These are phyloP conservation scores for Oryzias javanicus DNA, from an alignment of 2,113 vertebrate genomes.

Conservation along the genomic window DNA sequence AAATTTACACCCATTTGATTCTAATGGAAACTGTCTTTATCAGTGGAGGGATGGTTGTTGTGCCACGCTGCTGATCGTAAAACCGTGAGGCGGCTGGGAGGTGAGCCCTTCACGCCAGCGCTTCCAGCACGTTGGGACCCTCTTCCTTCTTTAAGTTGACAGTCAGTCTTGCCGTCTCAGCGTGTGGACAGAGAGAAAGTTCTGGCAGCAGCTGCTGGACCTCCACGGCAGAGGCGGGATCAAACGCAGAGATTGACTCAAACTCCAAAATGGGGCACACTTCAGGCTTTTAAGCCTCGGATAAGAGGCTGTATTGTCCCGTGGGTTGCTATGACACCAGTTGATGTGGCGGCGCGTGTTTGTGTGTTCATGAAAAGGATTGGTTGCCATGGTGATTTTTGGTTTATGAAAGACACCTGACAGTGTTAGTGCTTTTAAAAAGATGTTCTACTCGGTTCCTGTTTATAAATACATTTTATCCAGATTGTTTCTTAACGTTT, in stretches of 20 bases:
- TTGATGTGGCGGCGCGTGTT: slow-evolving; percentile 12
- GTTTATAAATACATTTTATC: background rate
- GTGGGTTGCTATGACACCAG: slow-evolving; percentile 59
- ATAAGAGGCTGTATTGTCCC: slow-evolving; percentile 50
- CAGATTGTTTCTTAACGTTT: background rate
- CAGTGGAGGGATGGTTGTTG: too few species aligned
- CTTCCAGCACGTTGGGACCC: too few species aligned
- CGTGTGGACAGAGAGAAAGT: too few species aligned
- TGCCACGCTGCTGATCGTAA: too few species aligned
- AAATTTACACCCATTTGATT: too few species aligned
- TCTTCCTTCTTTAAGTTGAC: too few species aligned
- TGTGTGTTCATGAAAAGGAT: slow-evolving; percentile 7
- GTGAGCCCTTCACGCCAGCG: too few species aligned
- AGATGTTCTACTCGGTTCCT: background rate
- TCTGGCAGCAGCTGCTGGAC: slow-evolving; percentile 27
- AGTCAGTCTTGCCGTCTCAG: too few species aligned
- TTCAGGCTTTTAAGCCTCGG: slow-evolving; percentile 54
- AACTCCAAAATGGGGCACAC: slow-evolving; percentile 52
- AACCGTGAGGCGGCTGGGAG: too few species aligned
- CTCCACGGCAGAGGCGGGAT: slow-evolving; percentile 36
- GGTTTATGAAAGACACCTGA: slow-evolving; percentile 53
- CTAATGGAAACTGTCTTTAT: too few species aligned
- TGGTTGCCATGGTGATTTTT: slow-evolving; percentile 58
- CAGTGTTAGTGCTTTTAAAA: slow-evolving; percentile 3
- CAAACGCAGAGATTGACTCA: slow-evolving; percentile 52